phyloP scores from a whole-genome alignment of 1,140 invertebrate species.

The Drosophila leontia region DNA sequence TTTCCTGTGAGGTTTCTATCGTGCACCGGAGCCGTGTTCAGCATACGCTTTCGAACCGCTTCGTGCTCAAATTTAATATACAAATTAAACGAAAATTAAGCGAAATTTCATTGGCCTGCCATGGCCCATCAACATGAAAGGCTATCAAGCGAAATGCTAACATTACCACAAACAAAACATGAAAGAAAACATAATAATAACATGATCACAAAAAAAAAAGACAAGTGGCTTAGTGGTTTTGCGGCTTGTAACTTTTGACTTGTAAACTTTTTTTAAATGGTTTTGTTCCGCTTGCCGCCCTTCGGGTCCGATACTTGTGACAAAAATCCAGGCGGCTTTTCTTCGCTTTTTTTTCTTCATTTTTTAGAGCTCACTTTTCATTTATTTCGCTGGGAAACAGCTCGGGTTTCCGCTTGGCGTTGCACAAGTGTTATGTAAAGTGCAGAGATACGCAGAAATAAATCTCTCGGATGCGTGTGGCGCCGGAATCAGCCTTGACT shows the following conservation, averaged over 20 bases:
- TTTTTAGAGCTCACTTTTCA: slow-evolving; percentile 26
- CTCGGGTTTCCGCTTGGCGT: slow-evolving; percentile 57
- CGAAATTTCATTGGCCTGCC: slow-evolving; percentile 39
- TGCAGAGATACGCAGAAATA: slow-evolving; percentile 28
- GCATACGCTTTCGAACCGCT: slow-evolving; percentile 20
- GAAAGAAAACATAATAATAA: slow-evolving; percentile 19
- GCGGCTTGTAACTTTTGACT: slow-evolving; percentile 28
- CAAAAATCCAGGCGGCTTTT: slow-evolving; percentile 17
- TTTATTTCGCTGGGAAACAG: slow-evolving; percentile 40
- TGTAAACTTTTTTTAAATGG: slow-evolving; percentile 20
- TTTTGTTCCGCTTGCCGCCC: slow-evolving; percentile 43
- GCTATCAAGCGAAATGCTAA: slow-evolving; percentile 30
- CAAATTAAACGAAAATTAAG: slow-evolving; percentile 46
- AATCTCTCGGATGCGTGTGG: slow-evolving; percentile 31
- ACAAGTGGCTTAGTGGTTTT: slow-evolving; percentile 21
- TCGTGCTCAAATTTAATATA: slow-evolving; percentile 36
- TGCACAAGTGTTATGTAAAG: slow-evolving; percentile 65
- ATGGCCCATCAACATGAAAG: slow-evolving; percentile 30
- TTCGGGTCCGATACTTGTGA: slow-evolving; percentile 19
- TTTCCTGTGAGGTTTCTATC: slow-evolving; percentile 29
- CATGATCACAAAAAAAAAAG: slow-evolving; percentile 2
- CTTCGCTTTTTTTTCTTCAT: neutral
- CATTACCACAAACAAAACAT: slow-evolving; percentile 10
- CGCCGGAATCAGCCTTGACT: slow-evolving; percentile 58
- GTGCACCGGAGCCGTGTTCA: slow-evolving; percentile 24